A percentile compares a stretch with the other conserved stretches of the same genome.
Evolutionary conservation across 2,888 invertebrate species (phyloP).

Genomic region (Mactromeris polynyma): DNA sequence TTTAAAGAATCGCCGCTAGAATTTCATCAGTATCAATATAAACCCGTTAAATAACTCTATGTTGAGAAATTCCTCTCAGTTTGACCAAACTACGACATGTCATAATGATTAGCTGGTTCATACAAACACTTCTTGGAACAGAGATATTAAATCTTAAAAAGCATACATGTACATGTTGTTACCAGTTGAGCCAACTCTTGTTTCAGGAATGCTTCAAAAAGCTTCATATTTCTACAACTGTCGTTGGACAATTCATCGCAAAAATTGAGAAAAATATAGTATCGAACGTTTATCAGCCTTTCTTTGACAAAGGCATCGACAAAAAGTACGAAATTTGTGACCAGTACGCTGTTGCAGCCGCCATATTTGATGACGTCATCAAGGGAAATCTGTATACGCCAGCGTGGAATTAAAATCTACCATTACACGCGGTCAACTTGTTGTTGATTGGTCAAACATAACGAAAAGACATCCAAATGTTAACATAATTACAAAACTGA

Average conservation of each 20-base stretch:
- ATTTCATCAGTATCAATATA: too few relatives aligned
- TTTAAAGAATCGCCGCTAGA: too few relatives aligned
- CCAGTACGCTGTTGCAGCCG: slow-evolving; percentile 59
- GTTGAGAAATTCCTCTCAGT: too few relatives aligned
- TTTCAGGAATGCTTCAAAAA: slow-evolving; percentile 47
- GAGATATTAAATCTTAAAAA: too few relatives aligned
- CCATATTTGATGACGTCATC: slow-evolving; percentile 57
- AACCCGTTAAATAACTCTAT: too few relatives aligned
- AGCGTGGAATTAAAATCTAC: slow-evolving; percentile 62
- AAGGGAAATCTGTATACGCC: slow-evolving; percentile 53
- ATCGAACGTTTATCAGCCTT: slow-evolving; percentile 45
- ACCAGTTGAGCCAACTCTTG: not conserved
- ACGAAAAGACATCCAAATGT: slow-evolving; percentile 31
- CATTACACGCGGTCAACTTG: slow-evolving; percentile 61
- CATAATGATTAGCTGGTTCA: too few relatives aligned
- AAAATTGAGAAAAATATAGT: slow-evolving; percentile 50
- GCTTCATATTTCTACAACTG: slow-evolving; percentile 17
- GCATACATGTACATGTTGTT: too few relatives aligned
- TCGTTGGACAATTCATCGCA: slow-evolving; percentile 38
- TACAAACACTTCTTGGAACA: too few relatives aligned
- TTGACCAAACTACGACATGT: too few relatives aligned
- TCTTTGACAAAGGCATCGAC: slow-evolving; percentile 22
- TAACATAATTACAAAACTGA: slow-evolving; percentile 14
- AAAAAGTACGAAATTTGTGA: slow-evolving; percentile 56
- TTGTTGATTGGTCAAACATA: slow-evolving; percentile 60